phyloP scores from a whole-genome alignment of 2,888 invertebrate genomes.

The Hirudinaria manillensis region DNA sequence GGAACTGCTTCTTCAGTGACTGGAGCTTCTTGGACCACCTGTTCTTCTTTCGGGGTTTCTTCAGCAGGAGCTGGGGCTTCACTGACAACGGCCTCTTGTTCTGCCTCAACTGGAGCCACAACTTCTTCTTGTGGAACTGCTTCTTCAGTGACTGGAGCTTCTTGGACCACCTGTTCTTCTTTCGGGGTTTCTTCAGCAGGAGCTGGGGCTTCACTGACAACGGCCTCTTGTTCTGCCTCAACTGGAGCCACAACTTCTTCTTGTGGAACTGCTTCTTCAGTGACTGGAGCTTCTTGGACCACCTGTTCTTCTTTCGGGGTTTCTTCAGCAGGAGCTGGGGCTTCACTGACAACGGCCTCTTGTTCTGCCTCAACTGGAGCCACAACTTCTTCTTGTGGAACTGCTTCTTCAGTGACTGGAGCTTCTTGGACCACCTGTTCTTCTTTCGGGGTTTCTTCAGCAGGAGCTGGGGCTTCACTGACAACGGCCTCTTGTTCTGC shows the following conservation, averaged over 20 bases:
- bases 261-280: neutral
- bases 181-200: neutral
- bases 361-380: too few relatives aligned
- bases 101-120: too few relatives aligned
- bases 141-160: conserved; percentile 1
- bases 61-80: neutral
- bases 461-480: too few relatives aligned
- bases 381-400: neutral
- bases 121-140: neutral
- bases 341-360: neutral
- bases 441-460: conserved; percentile 26
- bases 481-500: neutral
- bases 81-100: neutral
- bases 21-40: neutral
- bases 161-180: neutral
- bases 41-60: conserved; percentile 26
- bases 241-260: neutral
- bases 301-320: neutral
- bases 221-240: neutral
- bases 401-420: neutral
- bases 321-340: neutral
- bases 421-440: conserved; percentile 8
- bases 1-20: neutral
- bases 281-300: neutral
- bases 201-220: neutral